phyloP scores from a whole-genome alignment of 2,113 vertebrate genomes.

The Apus apus region DNA sequence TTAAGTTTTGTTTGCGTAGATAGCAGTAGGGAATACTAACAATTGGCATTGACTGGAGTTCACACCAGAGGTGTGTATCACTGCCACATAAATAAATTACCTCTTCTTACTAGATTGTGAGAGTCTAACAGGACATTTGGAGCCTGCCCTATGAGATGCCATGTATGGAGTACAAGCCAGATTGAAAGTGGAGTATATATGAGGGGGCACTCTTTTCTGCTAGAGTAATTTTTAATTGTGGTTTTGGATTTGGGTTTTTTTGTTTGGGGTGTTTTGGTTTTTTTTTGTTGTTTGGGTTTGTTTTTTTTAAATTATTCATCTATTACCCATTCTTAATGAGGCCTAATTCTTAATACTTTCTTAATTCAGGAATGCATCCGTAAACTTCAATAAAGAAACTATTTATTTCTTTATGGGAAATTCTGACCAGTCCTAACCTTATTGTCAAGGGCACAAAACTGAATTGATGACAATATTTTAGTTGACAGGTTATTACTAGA shows the following conservation, averaged over 20 bases:
- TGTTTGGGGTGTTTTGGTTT: background rate
- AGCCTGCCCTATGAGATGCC: background rate
- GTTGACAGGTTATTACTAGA: background rate
- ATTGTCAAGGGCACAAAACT: background rate
- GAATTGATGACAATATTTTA: background rate
- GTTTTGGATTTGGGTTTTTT: fast-evolving
- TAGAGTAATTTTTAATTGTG: background rate
- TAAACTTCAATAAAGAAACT: background rate
- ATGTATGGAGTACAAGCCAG: fast-evolving
- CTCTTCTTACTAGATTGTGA: background rate
- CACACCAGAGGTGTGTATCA: background rate
- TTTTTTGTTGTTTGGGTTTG: background rate
- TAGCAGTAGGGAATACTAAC: background rate
- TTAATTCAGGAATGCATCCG: background rate
- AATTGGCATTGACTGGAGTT: background rate
- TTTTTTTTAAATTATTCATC: background rate
- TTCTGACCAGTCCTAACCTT: background rate
- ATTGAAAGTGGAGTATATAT: background rate
- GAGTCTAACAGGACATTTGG: fast-evolving
- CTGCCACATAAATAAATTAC: fast-evolving
- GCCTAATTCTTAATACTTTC: background rate
- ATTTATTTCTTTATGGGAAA: background rate
- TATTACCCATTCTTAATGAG: background rate
- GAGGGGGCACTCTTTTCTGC: background rate
- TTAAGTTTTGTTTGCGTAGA: background rate